Evolutionary conservation across 2,888 invertebrate species (phyloP).

Genomic region (Lucinisca nassula): DNA sequence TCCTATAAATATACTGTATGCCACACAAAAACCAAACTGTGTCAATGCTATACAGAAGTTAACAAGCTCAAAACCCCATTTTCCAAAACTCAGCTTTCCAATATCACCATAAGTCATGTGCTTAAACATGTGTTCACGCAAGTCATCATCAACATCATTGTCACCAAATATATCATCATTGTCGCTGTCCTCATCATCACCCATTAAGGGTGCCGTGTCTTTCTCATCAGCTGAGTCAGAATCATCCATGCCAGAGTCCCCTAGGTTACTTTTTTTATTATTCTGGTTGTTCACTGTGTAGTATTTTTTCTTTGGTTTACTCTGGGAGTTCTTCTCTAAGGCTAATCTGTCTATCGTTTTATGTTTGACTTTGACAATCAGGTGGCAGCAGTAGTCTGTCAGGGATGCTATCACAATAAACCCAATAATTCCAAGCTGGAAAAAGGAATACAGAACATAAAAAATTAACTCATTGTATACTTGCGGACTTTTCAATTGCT

Average conservation of each 20-base stretch:
- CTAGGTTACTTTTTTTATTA: not conserved
- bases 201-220: not conserved
- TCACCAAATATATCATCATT: not conserved
- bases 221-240: not conserved
- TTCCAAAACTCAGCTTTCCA: constrained; percentile 83
- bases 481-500: too few species aligned
- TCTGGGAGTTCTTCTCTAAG: constrained; percentile 7
- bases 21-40: constrained; percentile 85
- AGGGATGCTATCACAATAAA: constrained; percentile 82
- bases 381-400: constrained; percentile 86
- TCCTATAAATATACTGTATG: constrained; percentile 86
- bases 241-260: not conserved
- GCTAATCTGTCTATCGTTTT: constrained; percentile 70
- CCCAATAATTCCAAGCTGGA: constrained; percentile 84
- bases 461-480: too few species aligned
- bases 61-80: constrained; percentile 79
- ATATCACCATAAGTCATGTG: constrained; percentile 85
- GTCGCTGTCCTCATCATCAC: not conserved
- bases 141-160: not conserved
- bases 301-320: not conserved
- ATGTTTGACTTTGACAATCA: constrained; percentile 85
- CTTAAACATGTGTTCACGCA: constrained; percentile 71
- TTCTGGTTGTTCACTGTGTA: not conserved
- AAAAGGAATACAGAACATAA: too few species aligned
- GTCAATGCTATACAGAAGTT: constrained; percentile 84